A percentile compares a stretch with the other conserved stretches of the same genome.
Conservation (phyloP, 2,797 vertebrate species). For the Phoebastria nigripes region DNA sequence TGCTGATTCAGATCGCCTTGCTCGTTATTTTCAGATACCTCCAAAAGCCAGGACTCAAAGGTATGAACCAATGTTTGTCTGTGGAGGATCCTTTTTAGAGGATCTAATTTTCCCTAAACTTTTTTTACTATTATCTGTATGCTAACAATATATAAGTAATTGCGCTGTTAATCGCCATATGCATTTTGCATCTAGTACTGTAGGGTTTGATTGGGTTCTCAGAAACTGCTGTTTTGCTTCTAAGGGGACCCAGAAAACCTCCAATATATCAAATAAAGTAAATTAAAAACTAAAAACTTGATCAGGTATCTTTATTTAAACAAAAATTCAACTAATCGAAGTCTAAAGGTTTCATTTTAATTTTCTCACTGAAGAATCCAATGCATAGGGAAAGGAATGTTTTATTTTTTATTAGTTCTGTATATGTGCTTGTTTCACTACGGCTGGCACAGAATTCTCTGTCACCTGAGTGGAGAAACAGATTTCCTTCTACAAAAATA, state of each 20-base stretch:
- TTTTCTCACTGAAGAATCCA: background rate
- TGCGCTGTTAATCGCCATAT: background rate
- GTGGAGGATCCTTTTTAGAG: background rate
- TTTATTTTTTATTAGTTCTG: background rate
- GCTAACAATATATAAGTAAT: background rate
- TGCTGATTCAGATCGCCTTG: constrained; percentile 80
- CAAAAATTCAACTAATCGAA: background rate
- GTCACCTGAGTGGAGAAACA: background rate
- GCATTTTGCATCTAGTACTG: background rate
- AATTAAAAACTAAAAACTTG: background rate
- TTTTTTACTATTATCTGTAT: background rate
- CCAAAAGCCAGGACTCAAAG: constrained; percentile 77
- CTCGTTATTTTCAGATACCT: constrained; percentile 84
- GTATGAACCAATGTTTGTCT: constrained; percentile 68
- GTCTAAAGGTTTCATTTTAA: background rate
- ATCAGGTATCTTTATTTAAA: background rate
- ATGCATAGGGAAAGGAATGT: background rate
- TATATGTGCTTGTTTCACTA: background rate
- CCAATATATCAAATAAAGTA: background rate
- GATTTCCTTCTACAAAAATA: background rate
- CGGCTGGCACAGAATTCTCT: background rate
- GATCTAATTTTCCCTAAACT: background rate
- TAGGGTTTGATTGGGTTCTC: background rate
- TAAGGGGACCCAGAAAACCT: background rate
- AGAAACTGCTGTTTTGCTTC: background rate